Evolutionary conservation across 2,888 invertebrate species (phyloP), one percentile per base, ranked within the genome.

Genomic region (Trissolcus brochymenae): DNA sequence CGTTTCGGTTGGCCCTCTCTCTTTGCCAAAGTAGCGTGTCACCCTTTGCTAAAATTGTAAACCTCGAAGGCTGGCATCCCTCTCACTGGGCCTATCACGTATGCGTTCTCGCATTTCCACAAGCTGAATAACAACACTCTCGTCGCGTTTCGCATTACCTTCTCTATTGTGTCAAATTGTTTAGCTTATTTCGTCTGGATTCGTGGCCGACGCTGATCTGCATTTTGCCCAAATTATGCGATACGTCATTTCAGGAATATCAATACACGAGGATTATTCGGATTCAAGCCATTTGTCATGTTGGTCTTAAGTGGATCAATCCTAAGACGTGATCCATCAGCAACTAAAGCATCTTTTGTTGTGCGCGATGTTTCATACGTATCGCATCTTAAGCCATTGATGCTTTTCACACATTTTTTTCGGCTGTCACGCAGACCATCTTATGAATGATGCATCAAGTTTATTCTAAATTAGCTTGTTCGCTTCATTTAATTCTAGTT

Each of bases 101-200:
- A 83, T 84, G 84, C 83, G 81, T 80, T 80, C 79, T 73, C 76
- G 77, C 81, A 74, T 79, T 77, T 81, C 70, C 76, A 78, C 77
- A 79, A 78, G 61, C 76, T 29, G 72, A 76, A 59, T 53, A 76
- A 76, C 76, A 64, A 62, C 53, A 49, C 40, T 35, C 67, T 75
- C 55, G 50, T 50, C 54, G 64, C 60, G 71, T 56, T 53, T 68
- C 77, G 49, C 77, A 77, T 77, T 77, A 77, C 73, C 73, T 43
- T 51, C 65, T 56, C 65, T 56, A 84, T 82, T 80, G 81, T 82
- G 81, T 81, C 84, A 84, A 85, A 83, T 84, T 84, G 83, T 84
- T 86, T 83, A 82, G 82, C 82, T 84, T 83, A 83, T 84, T 35
- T 83, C 80, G 76, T 81, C 73, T 68, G 80, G 82, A 84, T 81